Percentiles rank a stretch among this genome's conserved stretches.
Conservation (phyloP, 1,140 invertebrate genomes). For the Halictus rubicundus region DNA sequence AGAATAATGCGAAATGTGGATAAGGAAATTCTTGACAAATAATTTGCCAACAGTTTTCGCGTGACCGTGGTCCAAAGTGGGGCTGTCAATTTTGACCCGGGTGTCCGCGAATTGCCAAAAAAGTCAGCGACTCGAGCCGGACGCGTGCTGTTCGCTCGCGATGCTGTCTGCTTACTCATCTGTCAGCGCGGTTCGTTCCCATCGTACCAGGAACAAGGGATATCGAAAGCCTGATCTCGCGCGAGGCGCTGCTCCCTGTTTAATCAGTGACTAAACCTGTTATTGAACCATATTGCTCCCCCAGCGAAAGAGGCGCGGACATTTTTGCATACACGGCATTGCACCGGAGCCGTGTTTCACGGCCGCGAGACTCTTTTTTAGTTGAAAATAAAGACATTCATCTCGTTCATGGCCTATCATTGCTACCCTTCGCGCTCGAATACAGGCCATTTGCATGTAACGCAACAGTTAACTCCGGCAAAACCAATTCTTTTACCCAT, state of each 20-base stretch:
- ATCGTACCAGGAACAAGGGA: slow-evolving; percentile 59
- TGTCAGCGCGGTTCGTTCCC: slow-evolving; percentile 41
- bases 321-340: slow-evolving; percentile 13
- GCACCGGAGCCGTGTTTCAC: background rate
- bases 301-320: slow-evolving; percentile 19
- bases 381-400: slow-evolving; percentile 32
- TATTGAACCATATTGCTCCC: slow-evolving; percentile 39
- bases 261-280: slow-evolving; percentile 66
- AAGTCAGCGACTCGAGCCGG: slow-evolving; percentile 44
- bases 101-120: slow-evolving; percentile 58
- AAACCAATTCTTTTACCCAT: background rate
- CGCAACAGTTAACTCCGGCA: background rate
- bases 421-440: slow-evolving; percentile 7
- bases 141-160: slow-evolving; percentile 22
- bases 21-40: no score
- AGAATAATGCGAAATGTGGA: no score
- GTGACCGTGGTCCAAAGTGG: no score
- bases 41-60: no score
- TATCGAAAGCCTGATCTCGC: slow-evolving; percentile 51
- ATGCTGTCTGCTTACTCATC: slow-evolving; percentile 51
- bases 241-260: slow-evolving; percentile 32
- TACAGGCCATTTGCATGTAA: background rate
- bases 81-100: background rate
- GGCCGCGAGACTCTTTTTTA: background rate
- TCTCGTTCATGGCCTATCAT: slow-evolving; percentile 36